Evolutionary conservation across 2,797 vertebrate genomes (phyloP).

Genomic region (Sebastes iracundus): DNA sequence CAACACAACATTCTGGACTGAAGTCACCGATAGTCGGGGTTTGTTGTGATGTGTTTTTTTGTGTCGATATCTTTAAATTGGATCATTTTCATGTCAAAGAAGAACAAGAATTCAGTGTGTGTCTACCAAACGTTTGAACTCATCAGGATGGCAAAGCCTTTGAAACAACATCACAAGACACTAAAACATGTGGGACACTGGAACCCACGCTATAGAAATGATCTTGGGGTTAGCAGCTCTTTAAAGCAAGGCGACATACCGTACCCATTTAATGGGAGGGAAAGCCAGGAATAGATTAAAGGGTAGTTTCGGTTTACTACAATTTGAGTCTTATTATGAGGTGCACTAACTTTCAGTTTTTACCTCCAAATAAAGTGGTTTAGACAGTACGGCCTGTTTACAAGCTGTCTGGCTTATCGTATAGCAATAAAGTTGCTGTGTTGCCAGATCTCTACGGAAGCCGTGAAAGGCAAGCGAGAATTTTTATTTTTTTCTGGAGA

Average conservation of each 20-base stretch:
- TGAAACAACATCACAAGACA: neutral
- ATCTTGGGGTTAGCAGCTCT: neutral
- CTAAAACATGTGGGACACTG: neutral
- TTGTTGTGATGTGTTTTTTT: no score
- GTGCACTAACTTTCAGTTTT: neutral
- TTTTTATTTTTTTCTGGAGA: no score
- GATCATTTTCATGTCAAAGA: neutral
- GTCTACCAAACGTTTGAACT: conserved; percentile 7
- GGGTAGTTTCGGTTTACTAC: neutral
- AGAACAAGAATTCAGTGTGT: conserved; percentile 9
- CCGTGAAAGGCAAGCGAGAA: no score
- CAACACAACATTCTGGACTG: no score
- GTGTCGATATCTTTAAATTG: neutral
- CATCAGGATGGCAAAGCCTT: neutral
- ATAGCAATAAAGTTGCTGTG: neutral
- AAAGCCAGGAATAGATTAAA: neutral
- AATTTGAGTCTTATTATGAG: neutral
- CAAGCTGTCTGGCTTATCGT: neutral
- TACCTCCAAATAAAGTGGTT: neutral
- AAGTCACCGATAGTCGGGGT: no score
- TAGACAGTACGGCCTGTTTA: neutral
- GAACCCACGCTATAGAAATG: neutral
- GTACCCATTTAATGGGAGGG: neutral
- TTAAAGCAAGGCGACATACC: neutral
- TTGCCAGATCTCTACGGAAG: neutral